Percentiles rank a stretch among this genome's conserved stretches.
phyloP scores from a whole-genome alignment of 2,797 vertebrate species.

The Silurus lanzhouensis region DNA sequence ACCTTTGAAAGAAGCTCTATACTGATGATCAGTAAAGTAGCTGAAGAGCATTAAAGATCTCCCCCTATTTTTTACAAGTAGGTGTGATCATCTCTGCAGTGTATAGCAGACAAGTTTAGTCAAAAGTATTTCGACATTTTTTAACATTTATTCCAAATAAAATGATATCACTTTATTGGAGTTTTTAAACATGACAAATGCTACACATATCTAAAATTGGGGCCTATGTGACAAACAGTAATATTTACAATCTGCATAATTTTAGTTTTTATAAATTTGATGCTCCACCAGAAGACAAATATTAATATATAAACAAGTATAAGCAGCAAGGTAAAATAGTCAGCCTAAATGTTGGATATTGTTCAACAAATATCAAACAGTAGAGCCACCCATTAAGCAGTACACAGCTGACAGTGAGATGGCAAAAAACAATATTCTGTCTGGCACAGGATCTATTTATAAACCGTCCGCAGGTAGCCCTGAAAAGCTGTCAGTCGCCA shows the following conservation, averaged over 20 bases:
- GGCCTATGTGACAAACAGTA: not conserved
- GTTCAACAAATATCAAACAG: conserved; percentile 24
- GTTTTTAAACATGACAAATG: not conserved
- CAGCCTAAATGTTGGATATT: not conserved
- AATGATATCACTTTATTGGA: not conserved
- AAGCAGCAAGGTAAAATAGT: not conserved
- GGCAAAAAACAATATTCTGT: conserved; percentile 47
- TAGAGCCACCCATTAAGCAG: conserved; percentile 25
- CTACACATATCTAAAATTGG: not conserved
- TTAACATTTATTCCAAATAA: not conserved
- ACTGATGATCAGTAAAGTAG: not conserved
- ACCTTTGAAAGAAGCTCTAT: not conserved
- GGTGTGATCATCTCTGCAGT: not conserved
- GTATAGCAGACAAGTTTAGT: not conserved
- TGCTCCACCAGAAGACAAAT: not conserved
- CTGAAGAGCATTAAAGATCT: not conserved
- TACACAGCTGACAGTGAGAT: conserved; percentile 24
- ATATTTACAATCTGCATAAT: not conserved
- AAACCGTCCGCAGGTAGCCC: conserved; percentile 46
- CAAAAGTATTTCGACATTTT: not conserved
- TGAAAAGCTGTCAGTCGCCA: conserved; percentile 43
- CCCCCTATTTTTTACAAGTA: not conserved
- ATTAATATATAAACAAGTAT: not conserved
- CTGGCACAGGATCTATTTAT: conserved; percentile 51
- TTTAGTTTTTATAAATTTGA: not conserved